phyloP scores from a whole-genome alignment of 2,888 invertebrate species.

The Creontiades dilutus region DNA sequence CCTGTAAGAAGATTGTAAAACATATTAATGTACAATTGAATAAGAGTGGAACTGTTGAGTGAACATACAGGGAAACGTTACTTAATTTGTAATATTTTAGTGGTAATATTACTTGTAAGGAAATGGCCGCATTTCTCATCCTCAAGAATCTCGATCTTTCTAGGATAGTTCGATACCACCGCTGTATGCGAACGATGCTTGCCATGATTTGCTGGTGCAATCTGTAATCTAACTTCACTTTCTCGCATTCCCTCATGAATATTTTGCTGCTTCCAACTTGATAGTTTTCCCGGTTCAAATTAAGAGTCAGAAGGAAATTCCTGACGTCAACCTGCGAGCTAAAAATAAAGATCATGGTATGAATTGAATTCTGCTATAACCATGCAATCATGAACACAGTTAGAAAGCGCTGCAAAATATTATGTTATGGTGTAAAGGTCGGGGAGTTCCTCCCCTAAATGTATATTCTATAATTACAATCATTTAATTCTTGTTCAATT shows the following conservation, averaged over 20 bases:
- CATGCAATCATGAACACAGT: too few relatives aligned
- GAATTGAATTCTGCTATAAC: too few relatives aligned
- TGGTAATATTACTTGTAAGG: slow-evolving; percentile 84
- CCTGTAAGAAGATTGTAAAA: slow-evolving; percentile 78
- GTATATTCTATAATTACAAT: too few relatives aligned
- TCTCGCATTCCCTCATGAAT: slow-evolving; percentile 95
- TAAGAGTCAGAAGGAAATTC: slow-evolving; percentile 89
- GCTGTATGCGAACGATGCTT: slow-evolving; percentile 92
- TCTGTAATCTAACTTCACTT: slow-evolving; percentile 93
- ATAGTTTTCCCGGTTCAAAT: slow-evolving; percentile 93
- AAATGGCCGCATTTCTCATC: slow-evolving; percentile 86
- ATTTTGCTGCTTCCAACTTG: slow-evolving; percentile 94
- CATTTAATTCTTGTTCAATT: too few relatives aligned
- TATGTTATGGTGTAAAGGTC: too few relatives aligned
- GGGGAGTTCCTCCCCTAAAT: too few relatives aligned
- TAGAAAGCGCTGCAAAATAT: too few relatives aligned
- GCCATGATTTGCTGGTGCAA: slow-evolving; percentile 96
- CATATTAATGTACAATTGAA: too few relatives aligned
- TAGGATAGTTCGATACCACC: slow-evolving; percentile 77
- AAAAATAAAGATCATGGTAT: slow-evolving; percentile 65
- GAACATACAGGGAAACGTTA: too few relatives aligned
- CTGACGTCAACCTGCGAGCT: slow-evolving; percentile 93
- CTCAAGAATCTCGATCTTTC: slow-evolving; percentile 85
- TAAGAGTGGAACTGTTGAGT: too few relatives aligned
- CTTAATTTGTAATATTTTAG: too few relatives aligned